Conservation (phyloP, 2,797 vertebrate genomes). For the Luscinia megarhynchos region DNA sequence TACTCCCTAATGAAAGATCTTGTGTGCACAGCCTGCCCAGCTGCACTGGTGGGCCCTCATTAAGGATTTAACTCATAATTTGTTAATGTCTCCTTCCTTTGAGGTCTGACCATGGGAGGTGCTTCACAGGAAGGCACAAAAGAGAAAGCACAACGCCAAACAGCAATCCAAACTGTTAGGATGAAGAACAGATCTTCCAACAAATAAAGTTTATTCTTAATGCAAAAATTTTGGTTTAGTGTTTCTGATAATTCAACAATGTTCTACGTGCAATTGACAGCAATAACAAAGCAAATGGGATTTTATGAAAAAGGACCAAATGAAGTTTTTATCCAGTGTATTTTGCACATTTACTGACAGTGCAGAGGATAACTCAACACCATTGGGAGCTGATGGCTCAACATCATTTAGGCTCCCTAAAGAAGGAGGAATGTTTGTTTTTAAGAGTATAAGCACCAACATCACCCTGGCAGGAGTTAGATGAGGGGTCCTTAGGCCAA, state of each 20-base stretch:
- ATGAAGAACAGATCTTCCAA: neutral
- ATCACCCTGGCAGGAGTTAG: neutral
- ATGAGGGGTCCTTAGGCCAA: neutral
- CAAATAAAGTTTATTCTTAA: neutral
- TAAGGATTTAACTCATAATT: neutral
- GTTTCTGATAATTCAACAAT: neutral
- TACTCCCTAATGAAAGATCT: neutral
- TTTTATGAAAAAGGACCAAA: too few species aligned
- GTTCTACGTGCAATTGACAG: neutral
- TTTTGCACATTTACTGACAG: too few species aligned
- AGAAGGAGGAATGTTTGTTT: neutral
- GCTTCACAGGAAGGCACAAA: neutral
- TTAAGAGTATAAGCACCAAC: neutral
- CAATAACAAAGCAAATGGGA: too few species aligned
- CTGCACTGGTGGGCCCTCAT: fast-evolving
- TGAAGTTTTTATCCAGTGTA: too few species aligned
- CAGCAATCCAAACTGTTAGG: neutral
- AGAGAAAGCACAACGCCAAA: neutral
- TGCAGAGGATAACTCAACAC: too few species aligned
- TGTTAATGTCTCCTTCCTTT: neutral
- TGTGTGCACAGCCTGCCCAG: neutral
- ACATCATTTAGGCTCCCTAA: too few species aligned
- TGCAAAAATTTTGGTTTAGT: neutral
- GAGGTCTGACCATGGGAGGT: neutral
- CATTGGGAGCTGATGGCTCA: too few species aligned